phyloP scores from a whole-genome alignment of 2,888 invertebrate genomes.

The Melieria omissa region DNA sequence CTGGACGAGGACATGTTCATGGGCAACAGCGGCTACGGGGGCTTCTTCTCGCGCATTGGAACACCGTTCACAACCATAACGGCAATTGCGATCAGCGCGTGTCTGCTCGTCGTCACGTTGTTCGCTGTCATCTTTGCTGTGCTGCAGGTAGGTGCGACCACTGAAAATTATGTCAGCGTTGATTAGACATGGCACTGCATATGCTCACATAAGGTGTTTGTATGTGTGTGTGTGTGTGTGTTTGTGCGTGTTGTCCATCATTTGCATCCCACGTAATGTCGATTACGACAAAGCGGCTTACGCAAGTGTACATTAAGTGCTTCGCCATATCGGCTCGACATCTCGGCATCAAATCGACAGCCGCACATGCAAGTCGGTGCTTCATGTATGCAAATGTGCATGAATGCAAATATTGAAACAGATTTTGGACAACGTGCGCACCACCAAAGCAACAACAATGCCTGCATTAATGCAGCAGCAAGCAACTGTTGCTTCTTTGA shows the following conservation, averaged over 20 bases:
- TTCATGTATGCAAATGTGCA: too few species aligned
- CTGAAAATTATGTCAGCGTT: not conserved
- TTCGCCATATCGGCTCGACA: too few species aligned
- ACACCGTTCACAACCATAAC: conserved; percentile 74
- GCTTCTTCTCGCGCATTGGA: conserved; percentile 60
- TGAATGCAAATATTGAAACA: too few species aligned
- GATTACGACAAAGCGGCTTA: too few species aligned
- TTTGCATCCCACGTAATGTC: too few species aligned
- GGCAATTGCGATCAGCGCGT: conserved; percentile 75
- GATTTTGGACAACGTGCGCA: too few species aligned
- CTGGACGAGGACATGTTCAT: conserved; percentile 41
- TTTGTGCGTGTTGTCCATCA: not conserved
- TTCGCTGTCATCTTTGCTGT: conserved; percentile 78
- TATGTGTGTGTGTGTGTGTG: conserved; percentile 9
- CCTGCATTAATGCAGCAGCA: too few species aligned
- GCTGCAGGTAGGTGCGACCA: conserved; percentile 72
- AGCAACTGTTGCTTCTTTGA: too few species aligned
- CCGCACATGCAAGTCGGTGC: too few species aligned
- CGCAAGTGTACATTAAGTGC: too few species aligned
- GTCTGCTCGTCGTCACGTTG: conserved; percentile 76
- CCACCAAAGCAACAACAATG: too few species aligned
- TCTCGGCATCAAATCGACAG: too few species aligned
- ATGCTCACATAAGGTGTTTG: not conserved
- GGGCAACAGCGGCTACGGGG: conserved; percentile 47
- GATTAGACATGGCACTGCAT: not conserved